Evolutionary conservation across 2,797 vertebrate species (phyloP).

Genomic region (Cetoscarus ocellatus): DNA sequence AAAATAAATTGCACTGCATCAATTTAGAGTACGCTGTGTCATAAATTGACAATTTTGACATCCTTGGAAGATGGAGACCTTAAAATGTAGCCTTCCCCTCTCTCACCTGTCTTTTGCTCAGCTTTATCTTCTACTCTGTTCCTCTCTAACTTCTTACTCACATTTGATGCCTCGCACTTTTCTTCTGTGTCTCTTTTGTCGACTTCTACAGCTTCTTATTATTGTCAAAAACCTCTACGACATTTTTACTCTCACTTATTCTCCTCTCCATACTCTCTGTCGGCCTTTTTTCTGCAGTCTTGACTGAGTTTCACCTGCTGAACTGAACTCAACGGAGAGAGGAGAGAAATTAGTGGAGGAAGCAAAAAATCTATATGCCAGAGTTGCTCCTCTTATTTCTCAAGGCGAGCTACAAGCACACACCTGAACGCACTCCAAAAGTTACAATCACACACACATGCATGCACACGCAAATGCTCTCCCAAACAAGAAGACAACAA

Average conservation of each 20-base stretch:
- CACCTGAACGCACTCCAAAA: conserved; percentile 26
- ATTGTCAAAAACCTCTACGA: conserved; percentile 28
- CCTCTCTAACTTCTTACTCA: conserved; percentile 10
- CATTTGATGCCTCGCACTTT: conserved; percentile 12
- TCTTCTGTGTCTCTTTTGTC: neutral
- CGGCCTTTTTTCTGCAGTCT: neutral
- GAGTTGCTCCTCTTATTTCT: conserved; percentile 12
- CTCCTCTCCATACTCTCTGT: neutral
- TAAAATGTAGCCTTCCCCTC: conserved; percentile 18
- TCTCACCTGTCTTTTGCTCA: neutral
- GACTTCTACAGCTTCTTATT: conserved; percentile 15
- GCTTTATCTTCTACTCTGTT: neutral
- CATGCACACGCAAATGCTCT: conserved; percentile 36
- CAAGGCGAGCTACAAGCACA: conserved; percentile 25
- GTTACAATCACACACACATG: neutral
- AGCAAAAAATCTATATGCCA: conserved; percentile 4
- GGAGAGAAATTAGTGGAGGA: conserved; percentile 15
- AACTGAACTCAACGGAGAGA: conserved; percentile 1
- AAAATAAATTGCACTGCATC: no score
- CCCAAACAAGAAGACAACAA: conserved; percentile 66
- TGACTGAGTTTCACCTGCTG: conserved; percentile 15
- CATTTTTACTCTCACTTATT: conserved; percentile 27
- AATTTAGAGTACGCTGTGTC: no score
- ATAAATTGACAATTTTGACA: no score
- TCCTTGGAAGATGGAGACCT: conserved; percentile 6